Base-by-base conservation (phyloP, 92 coral and sea anemone species). In the Nematostella vectensis region DNA sequence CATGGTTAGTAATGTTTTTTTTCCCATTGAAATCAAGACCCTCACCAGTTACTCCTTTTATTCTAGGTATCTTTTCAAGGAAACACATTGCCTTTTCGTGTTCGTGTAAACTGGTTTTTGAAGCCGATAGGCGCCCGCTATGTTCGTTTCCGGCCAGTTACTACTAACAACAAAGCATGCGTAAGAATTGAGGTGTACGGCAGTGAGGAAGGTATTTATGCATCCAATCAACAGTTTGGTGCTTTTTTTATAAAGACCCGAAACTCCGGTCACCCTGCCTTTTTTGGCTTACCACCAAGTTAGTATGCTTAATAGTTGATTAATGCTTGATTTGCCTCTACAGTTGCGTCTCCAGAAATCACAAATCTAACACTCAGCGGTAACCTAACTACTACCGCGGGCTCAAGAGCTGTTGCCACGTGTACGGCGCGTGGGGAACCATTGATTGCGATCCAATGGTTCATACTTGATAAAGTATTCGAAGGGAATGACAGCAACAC, bases 131-230 rank as follows among this genome's bases (percentile, higher is more conserved):
- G 37, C 25, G 71, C 71, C 18, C 29, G 50, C 18, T 54, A 21
- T 49, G 12, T 65, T 4, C 59, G 71, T 10, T 22, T 65, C 10
- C 23, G 11, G 24, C 37, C 62, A 11, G 4, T 11, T 40, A 54
- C 59, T 15, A 36, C 47, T 38, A 65, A 54, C 21, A 42, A 61
- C 37, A 25, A n/a, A 6, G 27, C 48, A 27, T 54, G 49, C 23
- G 15, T 54, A 6, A 39, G 71, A 26, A 42, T 65, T 19, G 71
- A 65, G 25, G 39, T 47, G 16, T 65, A 65, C 27, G 71, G 62
- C 37, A 38, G 53, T 25, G 1, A 31, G 17, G 29, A 33, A 22
- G 71, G 71, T 65, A 63, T n/a, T n/a, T n/a, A n/a, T n/a, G n/a
- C n/a, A n/a, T n/a, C n/a, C n/a, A n/a, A n/a, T n/a, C n/a, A n/a